Percentiles rank a stretch among this genome's conserved stretches.
These are phyloP conservation scores for Hemicordylus capensis DNA, from an alignment of 2,113 vertebrate genomes.

Conservation along the genomic window DNA sequence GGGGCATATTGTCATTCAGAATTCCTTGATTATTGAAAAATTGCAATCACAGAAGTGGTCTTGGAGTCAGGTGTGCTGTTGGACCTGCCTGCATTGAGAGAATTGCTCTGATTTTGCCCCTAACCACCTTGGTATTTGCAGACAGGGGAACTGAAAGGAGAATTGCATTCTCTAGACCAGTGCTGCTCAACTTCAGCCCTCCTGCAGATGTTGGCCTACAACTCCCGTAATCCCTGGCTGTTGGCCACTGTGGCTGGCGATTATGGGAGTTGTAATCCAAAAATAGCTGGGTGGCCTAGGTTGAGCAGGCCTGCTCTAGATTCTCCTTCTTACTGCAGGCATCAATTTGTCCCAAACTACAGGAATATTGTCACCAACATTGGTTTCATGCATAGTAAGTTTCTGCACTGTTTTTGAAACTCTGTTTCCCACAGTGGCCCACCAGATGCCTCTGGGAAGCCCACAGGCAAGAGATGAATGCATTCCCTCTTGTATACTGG, in stretches of 20 bases:
- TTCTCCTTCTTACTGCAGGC: neutral
- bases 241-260: too few relatives aligned
- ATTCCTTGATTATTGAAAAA: neutral
- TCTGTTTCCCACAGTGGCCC: too few relatives aligned
- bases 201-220: too few relatives aligned
- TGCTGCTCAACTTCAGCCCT: too few relatives aligned
- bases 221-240: too few relatives aligned
- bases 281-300: too few relatives aligned
- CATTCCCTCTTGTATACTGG: too few relatives aligned
- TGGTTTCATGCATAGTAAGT: neutral
- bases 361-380: neutral
- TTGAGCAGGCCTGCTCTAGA: too few relatives aligned
- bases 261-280: too few relatives aligned
- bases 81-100: neutral
- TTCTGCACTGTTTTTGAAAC: neutral
- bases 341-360: neutral
- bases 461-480: too few relatives aligned
- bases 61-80: neutral
- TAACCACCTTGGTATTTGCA: neutral
- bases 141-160: neutral
- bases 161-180: too few relatives aligned
- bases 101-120: neutral
- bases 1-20: neutral
- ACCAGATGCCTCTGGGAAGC: too few relatives aligned
- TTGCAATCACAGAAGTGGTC: neutral